Evolutionary conservation across 2,113 vertebrate species (phyloP), one percentile per base, ranked within the genome.

Genomic region (Sander lucioperca): DNA sequence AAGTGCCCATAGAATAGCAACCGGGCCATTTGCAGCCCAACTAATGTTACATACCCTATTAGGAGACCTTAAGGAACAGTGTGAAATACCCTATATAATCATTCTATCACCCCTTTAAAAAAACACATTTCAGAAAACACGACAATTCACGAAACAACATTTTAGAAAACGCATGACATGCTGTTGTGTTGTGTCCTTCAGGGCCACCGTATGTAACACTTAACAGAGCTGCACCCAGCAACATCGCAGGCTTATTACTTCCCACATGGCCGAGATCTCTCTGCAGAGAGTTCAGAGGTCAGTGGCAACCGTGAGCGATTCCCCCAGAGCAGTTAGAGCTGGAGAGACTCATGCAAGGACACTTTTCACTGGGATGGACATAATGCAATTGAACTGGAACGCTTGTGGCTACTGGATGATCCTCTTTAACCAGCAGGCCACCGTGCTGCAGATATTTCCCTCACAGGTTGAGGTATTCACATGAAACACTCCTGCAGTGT

Each of bases 401-500:
- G 83, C 80, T 86, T n/a, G 18, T 11, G 77, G 73, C 77, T 45
- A 23, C 47, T 0, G 19, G 70, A 74, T 53, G 80, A 78, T 84
- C 61, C 69, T 78, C 33, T 78, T 67, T 53, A 84, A 63, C 65
- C 47, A 80, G 19, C 65, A 56, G 83, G 36, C 80, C 50, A 13
- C 70, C 56, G 64, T 30, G 74, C 58, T 56, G 65, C 54, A 63
- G 14, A 59, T 25, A 54, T 21, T 53, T 23, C 77, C 56, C 48
- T 19, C 72, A 47, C 45, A 54, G 59, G 59, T 25, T 50, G 56
- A 86, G 47, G 78, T 62, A 15, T 64, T 13, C 48, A 56, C 74
- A 84, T 12, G 64, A 71, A 65, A 80, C 79, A 62, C 59, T 84
- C 70, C 70, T 65, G 80, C 84, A 65, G 33, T 51, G 76, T 23